Conservation (phyloP, 2,797 vertebrate species). For the Passerculus sandwichensis region DNA sequence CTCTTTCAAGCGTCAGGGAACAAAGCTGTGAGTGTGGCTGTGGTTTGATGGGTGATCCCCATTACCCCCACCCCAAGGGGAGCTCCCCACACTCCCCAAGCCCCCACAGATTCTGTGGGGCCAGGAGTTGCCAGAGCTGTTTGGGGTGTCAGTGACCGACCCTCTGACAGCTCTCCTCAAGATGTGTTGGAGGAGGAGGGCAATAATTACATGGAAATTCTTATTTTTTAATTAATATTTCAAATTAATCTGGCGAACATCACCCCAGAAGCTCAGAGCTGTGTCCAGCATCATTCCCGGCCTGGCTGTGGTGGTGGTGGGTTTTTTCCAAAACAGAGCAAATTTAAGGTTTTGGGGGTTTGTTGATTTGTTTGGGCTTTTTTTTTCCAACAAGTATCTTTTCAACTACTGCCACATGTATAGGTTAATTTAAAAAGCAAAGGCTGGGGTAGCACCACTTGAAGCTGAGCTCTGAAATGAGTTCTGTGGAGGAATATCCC, state of each 20-base stretch:
- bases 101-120: neutral
- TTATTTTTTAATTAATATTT: neutral
- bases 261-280: neutral
- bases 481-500: neutral
- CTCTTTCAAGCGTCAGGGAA: neutral
- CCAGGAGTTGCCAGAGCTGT: neutral
- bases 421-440: neutral
- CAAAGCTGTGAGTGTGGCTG: neutral
- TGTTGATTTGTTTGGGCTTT: too few relatives aligned
- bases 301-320: neutral
- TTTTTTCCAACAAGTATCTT: neutral
- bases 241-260: neutral
- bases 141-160: rapidly evolving
- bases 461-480: neutral
- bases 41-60: rapidly evolving
- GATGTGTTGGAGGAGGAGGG: neutral
- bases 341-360: neutral
- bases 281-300: neutral
- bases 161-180: neutral
- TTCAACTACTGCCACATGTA: neutral
- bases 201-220: neutral
- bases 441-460: neutral
- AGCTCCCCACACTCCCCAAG: neutral
- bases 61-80: rapidly evolving
- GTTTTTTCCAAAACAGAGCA: neutral